Conservation (phyloP, 1,140 invertebrate species). For the Oncopodura yosiiana region DNA sequence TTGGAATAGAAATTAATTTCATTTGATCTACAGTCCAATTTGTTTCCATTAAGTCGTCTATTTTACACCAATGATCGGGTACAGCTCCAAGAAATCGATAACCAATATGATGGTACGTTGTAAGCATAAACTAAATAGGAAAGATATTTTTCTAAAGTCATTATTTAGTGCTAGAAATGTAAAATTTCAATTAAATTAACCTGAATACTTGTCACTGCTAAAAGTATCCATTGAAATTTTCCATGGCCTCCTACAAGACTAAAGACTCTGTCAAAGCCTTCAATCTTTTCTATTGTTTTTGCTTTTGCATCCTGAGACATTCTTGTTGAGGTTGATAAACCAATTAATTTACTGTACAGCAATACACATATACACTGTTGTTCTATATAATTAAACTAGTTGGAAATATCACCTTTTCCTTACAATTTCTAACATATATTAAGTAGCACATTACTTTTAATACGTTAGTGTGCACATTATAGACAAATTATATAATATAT, state of each 20-base stretch:
- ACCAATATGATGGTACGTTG: conserved; percentile 28
- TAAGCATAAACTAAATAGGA: conserved; percentile 18
- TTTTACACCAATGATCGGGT: conserved; percentile 38
- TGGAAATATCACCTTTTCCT: not conserved
- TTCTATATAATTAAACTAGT: no score
- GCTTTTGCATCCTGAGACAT: not conserved
- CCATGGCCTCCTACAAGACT: conserved; percentile 21
- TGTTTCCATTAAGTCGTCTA: conserved; percentile 22
- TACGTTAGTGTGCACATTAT: not conserved
- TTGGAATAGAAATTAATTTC: conserved; percentile 30
- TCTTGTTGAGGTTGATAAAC: not conserved
- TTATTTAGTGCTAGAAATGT: not conserved
- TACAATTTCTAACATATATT: not conserved
- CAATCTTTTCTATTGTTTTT: not conserved
- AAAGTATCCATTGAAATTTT: conserved; percentile 23
- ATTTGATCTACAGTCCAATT: conserved; percentile 33
- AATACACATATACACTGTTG: no score
- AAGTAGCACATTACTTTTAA: not conserved
- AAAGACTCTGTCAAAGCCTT: conserved; percentile 27
- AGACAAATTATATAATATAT: not conserved
- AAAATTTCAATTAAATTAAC: conserved; percentile 4
- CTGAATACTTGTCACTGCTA: conserved; percentile 13
- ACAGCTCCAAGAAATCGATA: conserved; percentile 36
- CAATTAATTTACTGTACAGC: no score
- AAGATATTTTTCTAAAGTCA: not conserved